Base-by-base conservation (phyloP, 2,797 vertebrate species). In the Phrynocephalus guinanensis region DNA sequence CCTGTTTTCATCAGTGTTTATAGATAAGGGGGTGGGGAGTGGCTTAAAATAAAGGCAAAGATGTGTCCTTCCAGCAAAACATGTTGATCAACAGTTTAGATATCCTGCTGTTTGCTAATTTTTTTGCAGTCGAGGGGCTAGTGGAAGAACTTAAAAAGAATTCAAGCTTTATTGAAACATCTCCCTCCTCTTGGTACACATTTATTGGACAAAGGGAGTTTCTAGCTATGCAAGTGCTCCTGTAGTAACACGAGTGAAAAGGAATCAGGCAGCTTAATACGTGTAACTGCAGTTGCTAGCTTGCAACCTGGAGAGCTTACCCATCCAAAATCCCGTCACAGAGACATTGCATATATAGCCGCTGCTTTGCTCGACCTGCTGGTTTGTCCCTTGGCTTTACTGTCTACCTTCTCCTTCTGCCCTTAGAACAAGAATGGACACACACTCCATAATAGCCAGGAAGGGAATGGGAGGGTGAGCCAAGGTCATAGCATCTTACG, bases 91-190 rank as follows among this genome's bases (percentile, higher is more conserved):
- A 7, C 73, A 86, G 72, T 85, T 15, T 78, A 9, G 82, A 78
- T 71, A 67, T 72, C 77, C 24, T 84, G 75, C 33, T 90, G n/a
- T 93, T 90, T 89, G 83, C 75, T 92, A 68, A 33, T 89, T 85
- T 90, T 92, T 87, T 92, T 87, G 72, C 72, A 90, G 85, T 91
- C 96, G 79, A 79, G 30, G 88, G 60, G 92, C 48, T 79, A 60
- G 60, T 66, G 56, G 77, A 56, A 56, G 52, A 56, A 56, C 52
- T 56, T 56, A 56, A 56, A 33, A 79, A 91, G 78, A 94, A 78
- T 71, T 84, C 84, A 91, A 93, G 79, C 87, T 91, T 89, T 91
- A 93, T 84, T 66, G 87, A 50, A 88, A 89, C 1, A 80, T 72
- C 79, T 75, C 90, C 88, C 88, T 89, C 77, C 24, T 89, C 84